Percentiles rank a stretch among this genome's conserved stretches.
Conservation (phyloP, 92 coral and sea anemone genomes). For the Palythoa heliodiscus region DNA sequence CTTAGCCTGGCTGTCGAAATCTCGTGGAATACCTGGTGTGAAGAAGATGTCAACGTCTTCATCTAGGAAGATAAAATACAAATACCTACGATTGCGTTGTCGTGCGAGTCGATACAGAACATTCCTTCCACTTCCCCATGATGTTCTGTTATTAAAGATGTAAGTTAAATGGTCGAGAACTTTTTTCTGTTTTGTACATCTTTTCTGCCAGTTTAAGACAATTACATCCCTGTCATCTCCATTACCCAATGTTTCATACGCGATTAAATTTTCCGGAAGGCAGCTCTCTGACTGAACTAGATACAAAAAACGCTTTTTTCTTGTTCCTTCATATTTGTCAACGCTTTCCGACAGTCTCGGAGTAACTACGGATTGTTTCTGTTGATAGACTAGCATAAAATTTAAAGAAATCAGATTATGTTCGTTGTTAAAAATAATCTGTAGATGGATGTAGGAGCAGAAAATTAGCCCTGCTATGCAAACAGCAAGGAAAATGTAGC, state of each 20-base stretch:
- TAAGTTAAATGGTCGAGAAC: conserved; percentile 57
- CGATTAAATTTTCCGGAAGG: conserved; percentile 61
- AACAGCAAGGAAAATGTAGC: conserved; percentile 5
- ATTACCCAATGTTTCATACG: conserved; percentile 52
- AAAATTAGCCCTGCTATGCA: conserved; percentile 6
- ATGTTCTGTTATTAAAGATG: conserved; percentile 53
- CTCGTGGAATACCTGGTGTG: conserved; percentile 53
- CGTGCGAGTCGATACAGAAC: conserved; percentile 66
- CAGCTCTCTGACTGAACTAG: conserved; percentile 88
- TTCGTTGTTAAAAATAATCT: conserved; percentile 22
- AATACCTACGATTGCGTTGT: conserved; percentile 55
- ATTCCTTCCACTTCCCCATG: conserved; percentile 93
- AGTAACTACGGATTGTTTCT: background rate
- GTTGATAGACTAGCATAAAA: background rate
- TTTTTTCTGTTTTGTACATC: conserved; percentile 48
- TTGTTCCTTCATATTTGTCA: background rate
- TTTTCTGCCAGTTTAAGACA: conserved; percentile 77
- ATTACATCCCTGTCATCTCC: conserved; percentile 65
- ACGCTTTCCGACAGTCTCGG: background rate
- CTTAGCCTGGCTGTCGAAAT: conserved; percentile 33
- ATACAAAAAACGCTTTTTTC: conserved; percentile 55
- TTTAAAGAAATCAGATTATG: conserved; percentile 14
- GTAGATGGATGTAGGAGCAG: conserved; percentile 27
- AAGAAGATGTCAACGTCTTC: conserved; percentile 82
- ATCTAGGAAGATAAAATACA: conserved; percentile 81